Percentiles rank a stretch among this genome's conserved stretches.
Evolutionary conservation across 2,113 vertebrate genomes (phyloP).

Genomic region (Pionites leucogaster): DNA sequence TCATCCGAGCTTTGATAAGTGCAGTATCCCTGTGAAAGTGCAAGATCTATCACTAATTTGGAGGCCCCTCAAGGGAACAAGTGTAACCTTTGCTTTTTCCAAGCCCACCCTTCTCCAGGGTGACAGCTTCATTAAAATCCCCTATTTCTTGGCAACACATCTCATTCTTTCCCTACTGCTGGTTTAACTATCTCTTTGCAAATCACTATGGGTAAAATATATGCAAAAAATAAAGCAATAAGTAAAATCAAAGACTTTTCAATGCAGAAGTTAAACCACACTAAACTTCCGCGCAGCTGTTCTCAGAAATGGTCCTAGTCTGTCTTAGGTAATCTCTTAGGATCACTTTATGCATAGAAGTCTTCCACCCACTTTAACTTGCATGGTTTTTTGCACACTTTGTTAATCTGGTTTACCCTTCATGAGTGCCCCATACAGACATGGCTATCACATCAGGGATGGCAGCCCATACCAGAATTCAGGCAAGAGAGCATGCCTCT

Average conservation of each 20-base stretch:
- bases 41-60: neutral
- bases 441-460: fast-evolving
- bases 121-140: constrained; percentile 6
- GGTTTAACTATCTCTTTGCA: neutral
- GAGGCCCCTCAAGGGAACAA: neutral
- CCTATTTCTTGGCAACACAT: neutral
- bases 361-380: neutral
- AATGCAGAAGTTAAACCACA: neutral
- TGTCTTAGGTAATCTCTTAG: neutral
- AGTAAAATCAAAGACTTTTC: neutral
- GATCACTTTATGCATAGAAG: neutral
- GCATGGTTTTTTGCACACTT: neutral
- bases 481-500: neutral
- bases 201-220: neutral
- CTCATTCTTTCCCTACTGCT: neutral
- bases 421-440: neutral
- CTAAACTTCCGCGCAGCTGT: neutral
- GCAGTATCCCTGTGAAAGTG: neutral
- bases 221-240: neutral
- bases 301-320: neutral
- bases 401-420: neutral
- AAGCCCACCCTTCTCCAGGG: neutral
- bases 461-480: neutral
- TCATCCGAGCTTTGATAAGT: neutral
- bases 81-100: neutral